phyloP scores from a whole-genome alignment of 2,888 invertebrate genomes.

The Synergus gifuensis region DNA sequence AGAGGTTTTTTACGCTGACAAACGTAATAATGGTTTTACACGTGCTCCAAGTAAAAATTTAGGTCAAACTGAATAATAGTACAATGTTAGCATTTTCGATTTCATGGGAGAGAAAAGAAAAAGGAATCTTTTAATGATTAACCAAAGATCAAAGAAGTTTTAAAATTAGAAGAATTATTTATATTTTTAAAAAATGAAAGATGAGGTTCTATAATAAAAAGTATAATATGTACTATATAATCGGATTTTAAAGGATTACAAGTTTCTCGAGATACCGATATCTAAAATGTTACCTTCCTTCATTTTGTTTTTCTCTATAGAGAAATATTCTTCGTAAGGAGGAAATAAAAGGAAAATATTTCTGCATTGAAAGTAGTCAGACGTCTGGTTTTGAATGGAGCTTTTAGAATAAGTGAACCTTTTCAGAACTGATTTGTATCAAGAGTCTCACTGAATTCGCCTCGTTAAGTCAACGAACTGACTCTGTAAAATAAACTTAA shows the following conservation, averaged over 20 bases:
- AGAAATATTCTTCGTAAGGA: neutral
- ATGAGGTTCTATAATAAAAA: neutral
- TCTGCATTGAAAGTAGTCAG: slow-evolving; percentile 7
- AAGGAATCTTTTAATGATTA: neutral
- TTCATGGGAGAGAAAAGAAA: neutral
- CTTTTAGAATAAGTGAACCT: slow-evolving; percentile 31
- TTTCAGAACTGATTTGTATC: neutral
- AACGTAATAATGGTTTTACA: slow-evolving; percentile 7
- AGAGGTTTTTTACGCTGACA: neutral
- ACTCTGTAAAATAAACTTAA: too few species aligned
- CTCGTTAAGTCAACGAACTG: neutral
- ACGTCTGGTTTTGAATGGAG: slow-evolving; percentile 6
- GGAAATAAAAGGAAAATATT: neutral
- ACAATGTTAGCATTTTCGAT: neutral
- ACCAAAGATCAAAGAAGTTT: neutral
- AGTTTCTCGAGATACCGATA: neutral
- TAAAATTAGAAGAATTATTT: neutral
- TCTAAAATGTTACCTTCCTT: neutral
- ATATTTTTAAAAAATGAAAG: neutral
- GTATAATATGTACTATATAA: neutral
- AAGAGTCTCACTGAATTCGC: neutral
- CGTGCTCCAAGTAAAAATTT: slow-evolving; percentile 16
- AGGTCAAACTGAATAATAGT: slow-evolving; percentile 9
- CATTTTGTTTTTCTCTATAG: neutral
- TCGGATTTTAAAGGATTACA: neutral